Evolutionary conservation across 2,113 vertebrate genomes (phyloP).

Genomic region (Reinhardtius hippoglossoides): DNA sequence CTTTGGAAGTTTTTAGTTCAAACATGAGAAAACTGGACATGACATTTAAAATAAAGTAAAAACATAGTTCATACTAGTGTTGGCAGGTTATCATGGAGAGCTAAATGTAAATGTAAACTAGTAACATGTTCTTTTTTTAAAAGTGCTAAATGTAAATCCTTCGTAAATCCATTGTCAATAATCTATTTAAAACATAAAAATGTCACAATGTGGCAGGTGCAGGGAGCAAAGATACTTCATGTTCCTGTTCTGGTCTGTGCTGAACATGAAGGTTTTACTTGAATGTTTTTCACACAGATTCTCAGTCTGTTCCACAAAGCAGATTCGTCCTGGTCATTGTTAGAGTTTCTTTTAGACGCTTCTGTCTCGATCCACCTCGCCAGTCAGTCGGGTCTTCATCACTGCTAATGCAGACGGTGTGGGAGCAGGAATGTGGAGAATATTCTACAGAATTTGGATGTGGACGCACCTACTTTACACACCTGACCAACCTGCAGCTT

Average conservation of each 20-base stretch:
- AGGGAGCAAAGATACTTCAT: neutral
- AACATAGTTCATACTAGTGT: neutral
- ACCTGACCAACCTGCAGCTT: neutral
- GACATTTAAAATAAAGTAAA: too few relatives aligned
- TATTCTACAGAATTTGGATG: slow-evolving; percentile 1
- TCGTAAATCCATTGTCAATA: too few relatives aligned
- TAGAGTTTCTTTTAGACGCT: neutral
- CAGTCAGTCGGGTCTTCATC: slow-evolving; percentile 3
- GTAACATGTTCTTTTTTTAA: too few relatives aligned
- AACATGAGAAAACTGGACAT: neutral
- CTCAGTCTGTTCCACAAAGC: neutral
- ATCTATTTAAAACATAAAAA: neutral
- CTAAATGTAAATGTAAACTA: neutral
- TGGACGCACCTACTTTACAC: neutral
- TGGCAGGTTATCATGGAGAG: neutral
- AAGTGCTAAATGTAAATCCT: neutral
- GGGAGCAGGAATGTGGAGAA: neutral
- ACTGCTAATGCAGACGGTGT: neutral
- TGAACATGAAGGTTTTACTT: slow-evolving; percentile 13
- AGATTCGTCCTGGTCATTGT: neutral
- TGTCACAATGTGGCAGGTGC: neutral
- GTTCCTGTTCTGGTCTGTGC: slow-evolving; percentile 1
- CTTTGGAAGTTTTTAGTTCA: neutral
- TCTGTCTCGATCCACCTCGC: neutral
- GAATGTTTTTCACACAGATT: slow-evolving; percentile 1